Evolutionary conservation across 2,113 vertebrate genomes (phyloP), one percentile per base, ranked within the genome.

Genomic region (Rhadina sibilatrix): DNA sequence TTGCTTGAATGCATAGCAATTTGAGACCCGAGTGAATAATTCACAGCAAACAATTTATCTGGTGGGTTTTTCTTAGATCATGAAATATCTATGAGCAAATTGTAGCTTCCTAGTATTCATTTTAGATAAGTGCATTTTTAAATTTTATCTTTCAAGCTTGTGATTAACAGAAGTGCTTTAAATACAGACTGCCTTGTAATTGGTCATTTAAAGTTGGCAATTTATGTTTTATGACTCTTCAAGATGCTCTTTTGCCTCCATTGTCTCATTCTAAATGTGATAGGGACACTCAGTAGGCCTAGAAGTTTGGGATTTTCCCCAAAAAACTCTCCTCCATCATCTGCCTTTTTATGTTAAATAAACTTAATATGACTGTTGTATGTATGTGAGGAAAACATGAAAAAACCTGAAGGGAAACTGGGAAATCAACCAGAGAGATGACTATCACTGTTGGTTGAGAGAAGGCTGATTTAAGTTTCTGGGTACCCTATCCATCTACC

Each of bases 21-120:
- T 95, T 95, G 59, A 94, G 42, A 85, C 19, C 24, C 54, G 77
- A 94, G 66, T 85, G 66, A 80, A 72, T 93, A 94, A 93, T 91
- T 96, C 66, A 37, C 10, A n/a, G 63, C 38, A 87, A 89, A 74
- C 33, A 77, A 83, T 94, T 95, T 91, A 57, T 80, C 84, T 91
- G 70, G 63, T 54, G 82, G 65, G 9, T 77, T 76, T 91, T 91
- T 87, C 57, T 56, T 84, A 72, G 61, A 72, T 90, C 66, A 63
- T 69, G 37, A 87, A 90, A 88, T 87, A 94, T 65, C 91, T 69
- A 46, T 71, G 46, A 85, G 70, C 50, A 74, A 83, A 95, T 44
- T 72, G 46, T 53, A 80, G 56, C 70, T 87, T 87, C 44, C 49
- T 87, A 52, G 22, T 31, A 61, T 19, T 17, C 6, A 12, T 69